Conservation (phyloP, 2,888 invertebrate genomes). For the Odontocolon sp. region DNA sequence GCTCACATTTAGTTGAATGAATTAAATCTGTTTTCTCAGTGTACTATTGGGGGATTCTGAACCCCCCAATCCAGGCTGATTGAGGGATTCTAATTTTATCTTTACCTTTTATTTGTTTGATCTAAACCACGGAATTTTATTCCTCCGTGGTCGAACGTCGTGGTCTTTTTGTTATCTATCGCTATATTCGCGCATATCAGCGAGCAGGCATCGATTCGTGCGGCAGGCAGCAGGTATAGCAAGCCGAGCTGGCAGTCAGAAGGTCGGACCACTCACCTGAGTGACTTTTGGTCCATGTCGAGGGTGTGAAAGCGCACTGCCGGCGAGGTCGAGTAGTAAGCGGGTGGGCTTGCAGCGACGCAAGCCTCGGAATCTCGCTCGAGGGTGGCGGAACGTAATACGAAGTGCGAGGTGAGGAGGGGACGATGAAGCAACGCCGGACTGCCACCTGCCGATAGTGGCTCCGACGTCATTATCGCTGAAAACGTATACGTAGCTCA, state of each 20-base stretch:
- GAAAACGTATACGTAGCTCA: constrained; percentile 43
- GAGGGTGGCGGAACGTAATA: constrained; percentile 62
- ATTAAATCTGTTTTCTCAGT: too few species aligned
- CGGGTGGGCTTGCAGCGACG: constrained; percentile 60
- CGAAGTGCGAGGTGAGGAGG: constrained; percentile 73
- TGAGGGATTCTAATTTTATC: too few species aligned
- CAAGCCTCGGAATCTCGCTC: constrained; percentile 62
- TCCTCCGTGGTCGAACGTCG: neutral
- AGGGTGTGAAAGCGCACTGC: constrained; percentile 73
- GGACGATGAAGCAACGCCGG: constrained; percentile 75
- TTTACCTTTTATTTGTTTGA: too few species aligned
- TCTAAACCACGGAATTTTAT: too few species aligned
- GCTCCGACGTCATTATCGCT: constrained; percentile 76
- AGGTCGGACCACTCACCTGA: constrained; percentile 66
- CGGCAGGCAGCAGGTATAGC: constrained; percentile 23
- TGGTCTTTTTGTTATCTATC: neutral
- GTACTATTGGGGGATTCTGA: too few species aligned
- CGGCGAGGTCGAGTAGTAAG: constrained; percentile 71
- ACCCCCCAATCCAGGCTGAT: too few species aligned
- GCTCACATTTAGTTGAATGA: too few species aligned
- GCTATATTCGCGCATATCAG: constrained; percentile 11
- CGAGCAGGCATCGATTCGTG: constrained; percentile 37
- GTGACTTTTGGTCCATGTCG: constrained; percentile 75
- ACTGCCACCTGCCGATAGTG: constrained; percentile 76
- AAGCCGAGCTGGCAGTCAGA: neutral